Conservation (phyloP, 2,113 vertebrate genomes). For the Erythrocebus patas region DNA sequence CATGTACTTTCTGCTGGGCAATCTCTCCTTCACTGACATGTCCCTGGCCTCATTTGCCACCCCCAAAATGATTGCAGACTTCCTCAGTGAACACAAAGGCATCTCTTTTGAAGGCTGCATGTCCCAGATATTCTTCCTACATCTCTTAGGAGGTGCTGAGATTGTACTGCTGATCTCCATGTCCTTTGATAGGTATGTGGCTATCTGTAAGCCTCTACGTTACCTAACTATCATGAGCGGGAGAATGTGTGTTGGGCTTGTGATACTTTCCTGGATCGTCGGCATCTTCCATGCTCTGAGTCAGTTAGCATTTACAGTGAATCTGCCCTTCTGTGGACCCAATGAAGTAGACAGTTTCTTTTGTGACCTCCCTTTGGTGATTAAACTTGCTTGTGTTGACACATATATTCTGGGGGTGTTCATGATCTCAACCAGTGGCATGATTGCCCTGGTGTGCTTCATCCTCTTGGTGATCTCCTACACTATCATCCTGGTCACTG, state of each 20-base stretch:
- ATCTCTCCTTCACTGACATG: slow-evolving; percentile 61
- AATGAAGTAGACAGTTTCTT: slow-evolving; percentile 56
- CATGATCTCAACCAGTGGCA: slow-evolving; percentile 43
- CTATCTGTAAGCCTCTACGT: slow-evolving; percentile 56
- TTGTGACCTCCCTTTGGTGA: slow-evolving; percentile 50
- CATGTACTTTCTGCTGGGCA: slow-evolving; percentile 50
- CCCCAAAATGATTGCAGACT: slow-evolving; percentile 55
- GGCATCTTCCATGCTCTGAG: slow-evolving; percentile 26
- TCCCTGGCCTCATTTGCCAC: slow-evolving; percentile 53
- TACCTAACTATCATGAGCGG: slow-evolving; percentile 48
- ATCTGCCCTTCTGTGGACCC: slow-evolving; percentile 58
- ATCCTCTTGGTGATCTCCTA: slow-evolving; percentile 51
- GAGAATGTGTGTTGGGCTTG: slow-evolving; percentile 18
- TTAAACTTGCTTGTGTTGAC: slow-evolving; percentile 51
- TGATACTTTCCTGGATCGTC: slow-evolving; percentile 23
- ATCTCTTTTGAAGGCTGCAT: slow-evolving; percentile 56
- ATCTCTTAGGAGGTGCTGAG: slow-evolving; percentile 25
- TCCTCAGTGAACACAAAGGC: neutral
- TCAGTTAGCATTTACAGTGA: slow-evolving; percentile 56
- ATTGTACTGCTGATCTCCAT: slow-evolving; percentile 43
- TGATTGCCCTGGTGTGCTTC: slow-evolving; percentile 34
- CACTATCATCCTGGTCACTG: neutral
- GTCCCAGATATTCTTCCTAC: slow-evolving; percentile 50
- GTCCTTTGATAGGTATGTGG: slow-evolving; percentile 57
- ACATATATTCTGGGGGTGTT: slow-evolving; percentile 39